These are phyloP conservation scores for Nineta flava DNA, from an alignment of 2,888 invertebrate genomes.

Conservation along the genomic window DNA sequence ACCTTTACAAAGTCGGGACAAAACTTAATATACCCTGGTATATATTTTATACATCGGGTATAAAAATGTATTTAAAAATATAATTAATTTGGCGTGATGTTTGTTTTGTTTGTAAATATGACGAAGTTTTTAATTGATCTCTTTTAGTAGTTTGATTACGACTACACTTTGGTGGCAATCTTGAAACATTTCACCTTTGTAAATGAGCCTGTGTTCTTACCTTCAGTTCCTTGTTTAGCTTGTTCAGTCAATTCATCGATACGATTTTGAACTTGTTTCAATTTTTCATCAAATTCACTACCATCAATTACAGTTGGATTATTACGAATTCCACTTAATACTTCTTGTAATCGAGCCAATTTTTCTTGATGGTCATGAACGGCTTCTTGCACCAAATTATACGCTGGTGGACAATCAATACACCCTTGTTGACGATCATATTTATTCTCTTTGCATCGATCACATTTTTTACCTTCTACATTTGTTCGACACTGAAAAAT, in stretches of 20 bases:
- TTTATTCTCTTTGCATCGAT: constrained; percentile 94
- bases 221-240: constrained; percentile 52
- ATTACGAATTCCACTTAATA: constrained; percentile 75
- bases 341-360: constrained; percentile 54
- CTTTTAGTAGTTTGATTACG: too few species aligned
- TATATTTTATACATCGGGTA: too few species aligned
- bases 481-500: constrained; percentile 47
- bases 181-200: too few species aligned
- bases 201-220: constrained; percentile 15
- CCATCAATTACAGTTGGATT: constrained; percentile 87
- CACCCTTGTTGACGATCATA: constrained; percentile 80
- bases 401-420: constrained; percentile 85
- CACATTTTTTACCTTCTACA: constrained; percentile 86
- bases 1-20: too few species aligned
- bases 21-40: too few species aligned
- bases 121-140: too few species aligned
- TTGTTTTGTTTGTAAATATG: too few species aligned
- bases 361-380: constrained; percentile 61
- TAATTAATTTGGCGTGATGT: too few species aligned
- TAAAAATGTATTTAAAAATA: too few species aligned
- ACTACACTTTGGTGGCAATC: too few species aligned
- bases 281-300: constrained; percentile 71
- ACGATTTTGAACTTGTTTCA: constrained; percentile 57
- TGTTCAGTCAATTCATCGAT: constrained; percentile 59
- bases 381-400: constrained; percentile 81